phyloP scores from a whole-genome alignment of 2,113 vertebrate species.

The Ictidomys tridecemlineatus region DNA sequence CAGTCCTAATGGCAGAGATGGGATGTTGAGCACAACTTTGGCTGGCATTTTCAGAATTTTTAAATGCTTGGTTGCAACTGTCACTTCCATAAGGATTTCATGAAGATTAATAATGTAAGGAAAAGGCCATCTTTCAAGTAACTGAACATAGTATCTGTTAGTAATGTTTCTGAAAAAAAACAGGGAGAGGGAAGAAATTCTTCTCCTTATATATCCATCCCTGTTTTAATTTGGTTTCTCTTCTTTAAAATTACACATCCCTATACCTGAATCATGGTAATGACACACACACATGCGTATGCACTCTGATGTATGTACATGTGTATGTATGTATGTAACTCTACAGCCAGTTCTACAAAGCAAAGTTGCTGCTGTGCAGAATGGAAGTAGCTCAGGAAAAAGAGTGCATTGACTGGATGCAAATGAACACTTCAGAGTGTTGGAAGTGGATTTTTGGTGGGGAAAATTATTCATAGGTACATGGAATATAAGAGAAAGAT shows the following conservation, averaged over 20 bases:
- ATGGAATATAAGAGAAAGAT: background rate
- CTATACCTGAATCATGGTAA: background rate
- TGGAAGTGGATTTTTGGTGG: background rate
- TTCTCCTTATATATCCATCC: background rate
- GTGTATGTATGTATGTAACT: background rate
- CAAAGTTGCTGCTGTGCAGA: background rate
- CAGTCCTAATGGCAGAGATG: constrained; percentile 62
- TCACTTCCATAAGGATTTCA: constrained; percentile 72
- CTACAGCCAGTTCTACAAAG: background rate
- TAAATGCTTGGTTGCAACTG: constrained; percentile 71
- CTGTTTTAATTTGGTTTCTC: constrained; percentile 18
- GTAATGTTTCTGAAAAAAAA: background rate
- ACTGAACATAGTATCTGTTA: constrained; percentile 7
- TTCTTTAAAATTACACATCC: constrained; percentile 32
- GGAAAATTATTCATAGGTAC: background rate
- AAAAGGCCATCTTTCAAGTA: constrained; percentile 71
- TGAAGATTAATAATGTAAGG: constrained; percentile 72
- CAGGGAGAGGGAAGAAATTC: background rate
- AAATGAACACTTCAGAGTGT: background rate
- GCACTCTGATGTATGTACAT: background rate
- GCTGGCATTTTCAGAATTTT: constrained; percentile 69
- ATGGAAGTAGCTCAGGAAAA: background rate
- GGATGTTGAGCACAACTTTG: constrained; percentile 31
- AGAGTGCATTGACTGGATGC: background rate
- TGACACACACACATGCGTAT: background rate